A percentile compares a stretch with the other conserved stretches of the same genome.
Evolutionary conservation across 1,140 invertebrate species (phyloP).

Genomic region (Drosophila burlai): DNA sequence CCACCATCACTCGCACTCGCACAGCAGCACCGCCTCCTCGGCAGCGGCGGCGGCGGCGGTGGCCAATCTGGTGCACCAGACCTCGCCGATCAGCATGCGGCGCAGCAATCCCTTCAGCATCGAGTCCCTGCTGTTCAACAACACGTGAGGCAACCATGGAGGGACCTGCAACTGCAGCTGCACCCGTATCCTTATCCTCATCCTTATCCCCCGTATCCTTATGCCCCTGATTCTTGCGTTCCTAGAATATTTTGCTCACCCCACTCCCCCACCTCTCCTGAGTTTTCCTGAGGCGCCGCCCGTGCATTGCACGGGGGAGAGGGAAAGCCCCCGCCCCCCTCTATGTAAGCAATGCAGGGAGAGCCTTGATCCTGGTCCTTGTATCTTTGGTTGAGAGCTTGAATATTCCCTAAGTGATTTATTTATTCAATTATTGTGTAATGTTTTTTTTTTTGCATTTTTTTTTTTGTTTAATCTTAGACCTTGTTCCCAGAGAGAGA

Average conservation of each 20-base stretch:
- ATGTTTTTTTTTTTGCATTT: constrained; percentile 13
- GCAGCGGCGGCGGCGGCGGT: constrained; percentile 58
- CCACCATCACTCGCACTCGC: constrained; percentile 27
- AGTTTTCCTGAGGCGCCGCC: neutral
- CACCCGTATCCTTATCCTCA: neutral
- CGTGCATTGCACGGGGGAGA: neutral
- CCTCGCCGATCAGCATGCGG: constrained; percentile 86
- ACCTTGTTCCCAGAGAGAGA: constrained; percentile 70
- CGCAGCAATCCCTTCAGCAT: constrained; percentile 93
- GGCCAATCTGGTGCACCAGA: constrained; percentile 85
- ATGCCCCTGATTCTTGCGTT: constrained; percentile 25
- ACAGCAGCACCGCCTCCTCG: constrained; percentile 31
- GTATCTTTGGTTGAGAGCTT: constrained; percentile 62
- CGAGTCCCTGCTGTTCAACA: constrained; percentile 91
- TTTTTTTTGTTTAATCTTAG: constrained; percentile 28
- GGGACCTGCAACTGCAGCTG: neutral
- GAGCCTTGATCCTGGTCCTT: neutral
- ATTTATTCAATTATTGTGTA: constrained; percentile 64
- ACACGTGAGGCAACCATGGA: constrained; percentile 87
- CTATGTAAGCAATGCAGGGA: neutral
- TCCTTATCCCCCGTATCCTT: neutral
- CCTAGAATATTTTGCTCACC: constrained; percentile 48
- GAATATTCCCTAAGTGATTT: constrained; percentile 69
- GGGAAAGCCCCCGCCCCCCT: neutral
- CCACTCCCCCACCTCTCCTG: too few relatives aligned